Base-by-base conservation (phyloP, 2,113 vertebrate species). In the Nematolebias whitei region DNA sequence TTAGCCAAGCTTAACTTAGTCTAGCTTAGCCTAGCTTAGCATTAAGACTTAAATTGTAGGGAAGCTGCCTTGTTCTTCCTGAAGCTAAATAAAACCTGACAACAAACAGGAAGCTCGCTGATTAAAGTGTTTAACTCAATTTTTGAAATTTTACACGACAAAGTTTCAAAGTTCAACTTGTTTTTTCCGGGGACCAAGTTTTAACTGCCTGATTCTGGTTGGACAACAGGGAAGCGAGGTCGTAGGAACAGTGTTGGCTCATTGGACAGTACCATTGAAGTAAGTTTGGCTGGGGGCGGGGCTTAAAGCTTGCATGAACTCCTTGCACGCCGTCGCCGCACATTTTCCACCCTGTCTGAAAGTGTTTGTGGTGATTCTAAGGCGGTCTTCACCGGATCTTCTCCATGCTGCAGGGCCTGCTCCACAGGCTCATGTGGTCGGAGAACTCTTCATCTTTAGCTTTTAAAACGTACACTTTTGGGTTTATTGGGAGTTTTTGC, bases 221-320 rank as follows among this genome's bases (percentile, higher is more conserved):
- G 90, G 90, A 60, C 84, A 12, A 91, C 93, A 97, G 95, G 96
- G 88, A 97, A 96, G 89, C 94, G 96, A 79, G 95, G 96, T 77
- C 94, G 96, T 76, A 93, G 95, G 89, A 96, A 96, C 95, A 97
- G 96, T 90, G 95, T 94, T 87, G 96, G 96, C 78, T 97, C 96
- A 83, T 84, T 97, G 94, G 96, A 97, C 94, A 97, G 95, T 92
- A 96, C 95, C 88, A 96, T 96, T 61, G 96, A 97, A 94, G 96
- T 97, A 95, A 96, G 96, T 95, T 67, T 35, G 23, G 26, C 1
- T 2, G 52, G 55, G 68, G 70, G 78, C 43, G 50, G 54, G 32
- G 63, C 40, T 51, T 5, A 20, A 45, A 65, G 53, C 55, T 47
- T 48, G 76, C 22, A 6, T 49, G 26, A 59, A 20, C 59, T 52